These are phyloP conservation scores for Anneissia japonica DNA, from an alignment of 35 echinoderm and acorn worm genomes.

Conservation along the genomic window DNA sequence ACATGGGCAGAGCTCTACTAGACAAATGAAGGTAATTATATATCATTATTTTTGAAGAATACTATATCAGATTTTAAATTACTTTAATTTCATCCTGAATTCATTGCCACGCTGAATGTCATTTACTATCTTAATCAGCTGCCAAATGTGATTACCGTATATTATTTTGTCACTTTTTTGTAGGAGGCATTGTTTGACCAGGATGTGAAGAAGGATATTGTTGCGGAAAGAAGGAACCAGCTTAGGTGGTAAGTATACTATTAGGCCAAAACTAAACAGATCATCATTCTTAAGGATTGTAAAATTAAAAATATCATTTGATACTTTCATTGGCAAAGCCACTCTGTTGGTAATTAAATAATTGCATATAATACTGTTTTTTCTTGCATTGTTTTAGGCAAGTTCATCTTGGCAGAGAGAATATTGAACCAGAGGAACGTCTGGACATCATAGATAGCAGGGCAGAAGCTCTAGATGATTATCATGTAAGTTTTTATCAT, in stretches of 20 bases:
- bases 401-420: conserved; percentile 78
- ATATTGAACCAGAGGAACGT: conserved; percentile 46
- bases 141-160: too few relatives aligned
- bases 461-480: conserved; percentile 74
- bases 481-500: conserved; percentile 75
- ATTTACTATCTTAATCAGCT: too few relatives aligned
- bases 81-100: too few relatives aligned
- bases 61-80: too few relatives aligned
- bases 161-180: background rate
- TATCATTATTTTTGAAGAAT: too few relatives aligned
- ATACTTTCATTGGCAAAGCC: too few relatives aligned
- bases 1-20: conserved; percentile 39
- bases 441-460: conserved; percentile 55
- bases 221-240: conserved; percentile 84
- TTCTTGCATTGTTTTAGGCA: conserved; percentile 75
- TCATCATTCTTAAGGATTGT: background rate
- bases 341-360: too few relatives aligned
- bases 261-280: background rate
- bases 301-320: background rate
- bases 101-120: too few relatives aligned
- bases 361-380: too few relatives aligned
- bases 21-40: conserved; percentile 46
- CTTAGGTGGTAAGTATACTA: conserved; percentile 87
- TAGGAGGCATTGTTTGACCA: conserved; percentile 94
- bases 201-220: conserved; percentile 75